Evolutionary conservation across 2,888 invertebrate species (phyloP).

Genomic region (Zele albiditarsus): DNA sequence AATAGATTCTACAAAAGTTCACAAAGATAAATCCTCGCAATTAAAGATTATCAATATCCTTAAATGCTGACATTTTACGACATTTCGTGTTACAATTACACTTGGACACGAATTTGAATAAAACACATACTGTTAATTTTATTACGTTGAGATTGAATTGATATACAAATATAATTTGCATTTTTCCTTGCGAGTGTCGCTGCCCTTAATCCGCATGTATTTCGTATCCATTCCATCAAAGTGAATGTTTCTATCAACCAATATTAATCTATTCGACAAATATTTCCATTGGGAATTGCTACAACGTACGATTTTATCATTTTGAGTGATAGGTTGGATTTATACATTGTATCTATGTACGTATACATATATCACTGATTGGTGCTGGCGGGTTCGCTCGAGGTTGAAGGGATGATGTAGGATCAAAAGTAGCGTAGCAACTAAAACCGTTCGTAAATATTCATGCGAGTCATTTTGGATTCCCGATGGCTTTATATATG

Average conservation of each 20-base stretch:
- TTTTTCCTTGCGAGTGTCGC: not conserved
- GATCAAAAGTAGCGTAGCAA: slow-evolving; percentile 56
- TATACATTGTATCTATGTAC: not conserved
- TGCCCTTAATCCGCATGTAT: not conserved
- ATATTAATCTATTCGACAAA: not conserved
- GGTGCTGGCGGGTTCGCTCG: not conserved
- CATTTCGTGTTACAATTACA: too few species aligned
- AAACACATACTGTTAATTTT: too few species aligned
- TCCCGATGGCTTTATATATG: slow-evolving; percentile 34
- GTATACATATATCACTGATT: slow-evolving; percentile 16
- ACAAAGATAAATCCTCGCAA: too few species aligned
- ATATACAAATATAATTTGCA: not conserved
- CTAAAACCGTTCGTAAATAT: slow-evolving; percentile 63
- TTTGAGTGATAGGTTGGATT: not conserved
- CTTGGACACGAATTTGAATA: too few species aligned
- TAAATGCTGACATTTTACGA: too few species aligned
- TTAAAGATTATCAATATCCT: too few species aligned
- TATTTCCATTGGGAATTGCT: not conserved
- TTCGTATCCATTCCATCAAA: not conserved
- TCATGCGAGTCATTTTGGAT: slow-evolving; percentile 52
- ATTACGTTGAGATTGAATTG: too few species aligned
- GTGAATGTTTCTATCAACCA: not conserved
- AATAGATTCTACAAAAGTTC: too few species aligned
- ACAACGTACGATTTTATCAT: not conserved
- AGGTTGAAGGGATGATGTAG: slow-evolving; percentile 25